Percentiles rank a stretch among this genome's conserved stretches.
phyloP scores from a whole-genome alignment of 2,113 vertebrate genomes.

The Eptesicus fuscus region DNA sequence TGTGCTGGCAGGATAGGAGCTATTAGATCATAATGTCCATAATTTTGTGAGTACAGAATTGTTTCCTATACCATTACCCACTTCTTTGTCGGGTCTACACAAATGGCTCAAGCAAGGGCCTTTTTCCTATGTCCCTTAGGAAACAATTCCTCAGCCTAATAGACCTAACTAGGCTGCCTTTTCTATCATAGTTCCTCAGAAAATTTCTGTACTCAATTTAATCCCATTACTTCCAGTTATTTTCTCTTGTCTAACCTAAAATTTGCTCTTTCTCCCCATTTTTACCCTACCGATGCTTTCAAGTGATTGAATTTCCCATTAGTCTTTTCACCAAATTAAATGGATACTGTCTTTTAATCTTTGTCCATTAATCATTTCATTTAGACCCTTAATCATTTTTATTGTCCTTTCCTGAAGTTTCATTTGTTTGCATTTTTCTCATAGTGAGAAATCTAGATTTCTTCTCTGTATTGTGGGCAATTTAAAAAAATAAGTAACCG shows the following conservation, averaged over 20 bases:
- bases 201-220: constrained; percentile 57
- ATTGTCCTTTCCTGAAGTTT: constrained; percentile 65
- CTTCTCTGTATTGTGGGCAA: background rate
- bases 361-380: constrained; percentile 66
- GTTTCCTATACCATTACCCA: background rate
- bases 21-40: constrained; percentile 60
- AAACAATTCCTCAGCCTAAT: constrained; percentile 33
- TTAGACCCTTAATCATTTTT: constrained; percentile 63
- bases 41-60: constrained; percentile 50
- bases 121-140: constrained; percentile 15
- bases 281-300: constrained; percentile 23
- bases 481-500: background rate
- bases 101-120: constrained; percentile 45
- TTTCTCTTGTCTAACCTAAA: constrained; percentile 63
- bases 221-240: constrained; percentile 61
- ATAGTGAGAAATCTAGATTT: constrained; percentile 43
- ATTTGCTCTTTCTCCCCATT: constrained; percentile 27
- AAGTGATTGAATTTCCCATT: constrained; percentile 61
- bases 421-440: constrained; percentile 52
- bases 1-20: background rate
- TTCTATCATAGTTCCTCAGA: constrained; percentile 38
- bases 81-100: constrained; percentile 40
- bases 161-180: background rate
- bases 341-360: constrained; percentile 58
- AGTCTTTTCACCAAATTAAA: constrained; percentile 68